Evolutionary conservation across 2,113 vertebrate genomes (phyloP).

Genomic region (Thamnaconus septentrionalis): DNA sequence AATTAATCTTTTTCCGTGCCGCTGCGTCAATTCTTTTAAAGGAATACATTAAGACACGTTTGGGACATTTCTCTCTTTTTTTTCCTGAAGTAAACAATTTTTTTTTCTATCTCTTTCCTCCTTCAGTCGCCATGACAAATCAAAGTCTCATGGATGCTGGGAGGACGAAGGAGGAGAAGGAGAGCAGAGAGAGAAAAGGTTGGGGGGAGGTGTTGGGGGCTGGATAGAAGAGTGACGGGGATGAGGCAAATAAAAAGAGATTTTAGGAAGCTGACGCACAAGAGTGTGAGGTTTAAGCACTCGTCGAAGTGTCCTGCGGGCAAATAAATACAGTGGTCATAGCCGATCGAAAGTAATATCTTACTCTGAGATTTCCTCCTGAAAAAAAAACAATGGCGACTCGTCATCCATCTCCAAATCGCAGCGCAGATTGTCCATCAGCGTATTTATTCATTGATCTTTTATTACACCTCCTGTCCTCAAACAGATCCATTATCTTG

Average conservation of each 20-base stretch:
- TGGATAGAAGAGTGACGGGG: constrained; percentile 40
- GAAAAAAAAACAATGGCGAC: constrained; percentile 29
- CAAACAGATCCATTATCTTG: constrained; percentile 42
- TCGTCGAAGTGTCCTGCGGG: constrained; percentile 63
- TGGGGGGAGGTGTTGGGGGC: constrained; percentile 24
- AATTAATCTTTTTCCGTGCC: constrained; percentile 84
- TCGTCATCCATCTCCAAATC: constrained; percentile 41
- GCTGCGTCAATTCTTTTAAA: constrained; percentile 82
- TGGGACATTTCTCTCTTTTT: constrained; percentile 50
- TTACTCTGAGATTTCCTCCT: constrained; percentile 61
- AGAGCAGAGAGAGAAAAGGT: constrained; percentile 27
- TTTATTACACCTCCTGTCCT: constrained; percentile 27
- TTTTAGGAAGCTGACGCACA: constrained; percentile 53
- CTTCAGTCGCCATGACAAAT: constrained; percentile 80
- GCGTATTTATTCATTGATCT: constrained; percentile 29
- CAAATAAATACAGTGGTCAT: constrained; percentile 66
- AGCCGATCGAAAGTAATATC: constrained; percentile 70
- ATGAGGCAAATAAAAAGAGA: constrained; percentile 16
- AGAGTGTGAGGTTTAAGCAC: constrained; percentile 65
- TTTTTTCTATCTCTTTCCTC: constrained; percentile 64
- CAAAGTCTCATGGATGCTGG: constrained; percentile 72
- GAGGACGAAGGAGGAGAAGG: constrained; percentile 47
- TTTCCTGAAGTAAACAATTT: constrained; percentile 77
- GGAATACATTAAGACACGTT: constrained; percentile 81
- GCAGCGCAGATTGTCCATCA: constrained; percentile 51